Base-by-base conservation (phyloP, 2,888 invertebrate species). In the Macaria liturata region DNA sequence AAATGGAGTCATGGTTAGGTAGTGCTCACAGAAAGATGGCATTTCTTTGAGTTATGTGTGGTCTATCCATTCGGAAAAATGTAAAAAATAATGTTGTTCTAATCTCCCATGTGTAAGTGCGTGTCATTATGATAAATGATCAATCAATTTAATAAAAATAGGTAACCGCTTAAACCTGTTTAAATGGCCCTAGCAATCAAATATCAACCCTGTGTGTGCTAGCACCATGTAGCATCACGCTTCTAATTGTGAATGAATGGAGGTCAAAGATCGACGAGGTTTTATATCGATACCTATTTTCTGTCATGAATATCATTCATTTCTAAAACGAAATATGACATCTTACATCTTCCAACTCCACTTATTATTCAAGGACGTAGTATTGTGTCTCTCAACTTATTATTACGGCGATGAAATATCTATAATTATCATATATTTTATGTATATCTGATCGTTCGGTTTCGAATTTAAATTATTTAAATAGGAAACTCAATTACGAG, bases 161-260 rank as follows among this genome's bases (percentile, higher is more conserved):
- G 20, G 20, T 20, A 20, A 20, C 20, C 2, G 20, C 20, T 20
- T 20, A 20, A 20, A 20, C 20, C 20, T 20, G 20, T 20, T 20
- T 20, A 1, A 20, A 20, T 20, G 20, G 20, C 20, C 20, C 20
- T 20, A 20, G 20, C 2, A 20, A 20, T 20, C 39, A 39, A 8
- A 20, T 4, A 37, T 5, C 56, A 59, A 54, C 59, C 59, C 59
- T 60, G 55, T 32, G 6, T 9, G 3, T 31, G 3, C 42, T n/a
- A 42, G 52, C 62, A 59, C 57, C 66, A 74, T 76, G 82, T 78
- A 83, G 80, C 80, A 85, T 86, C 86, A 86, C 76, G 80, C 76
- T 76, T 75, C 84, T 89, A 88, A 91, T 91, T 91, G 88, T 90
- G 85, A 89, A 90, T 89, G 88, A 87, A 88, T 84, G 75, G 71